These are phyloP conservation scores for Phortica variegata DNA, from an alignment of 1,140 invertebrate genomes.

Conservation along the genomic window DNA sequence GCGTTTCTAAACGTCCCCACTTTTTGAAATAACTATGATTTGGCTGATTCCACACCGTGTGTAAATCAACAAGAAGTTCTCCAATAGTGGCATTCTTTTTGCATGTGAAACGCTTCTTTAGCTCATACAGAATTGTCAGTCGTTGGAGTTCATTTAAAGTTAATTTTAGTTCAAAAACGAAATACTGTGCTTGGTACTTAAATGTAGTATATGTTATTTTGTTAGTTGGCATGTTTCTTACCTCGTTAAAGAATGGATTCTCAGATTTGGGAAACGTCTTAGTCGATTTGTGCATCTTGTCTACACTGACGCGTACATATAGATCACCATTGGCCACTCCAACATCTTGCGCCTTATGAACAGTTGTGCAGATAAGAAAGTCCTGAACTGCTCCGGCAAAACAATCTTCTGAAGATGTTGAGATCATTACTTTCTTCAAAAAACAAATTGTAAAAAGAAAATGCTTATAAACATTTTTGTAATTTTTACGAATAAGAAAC, in stretches of 20 bases:
- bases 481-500: too few relatives aligned
- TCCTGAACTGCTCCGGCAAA: slow-evolving; percentile 40
- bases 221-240: slow-evolving; percentile 21
- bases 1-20: slow-evolving; percentile 70
- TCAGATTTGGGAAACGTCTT: slow-evolving; percentile 60
- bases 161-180: slow-evolving; percentile 70
- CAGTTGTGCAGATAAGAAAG: slow-evolving; percentile 47
- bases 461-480: too few relatives aligned
- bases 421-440: too few relatives aligned
- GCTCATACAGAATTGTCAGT: slow-evolving; percentile 55
- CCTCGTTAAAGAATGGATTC: slow-evolving; percentile 65
- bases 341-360: slow-evolving; percentile 46
- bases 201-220: not conserved
- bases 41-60: slow-evolving; percentile 68
- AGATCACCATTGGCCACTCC: slow-evolving; percentile 59
- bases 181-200: slow-evolving; percentile 61
- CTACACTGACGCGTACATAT: slow-evolving; percentile 61
- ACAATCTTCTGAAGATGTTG: slow-evolving; percentile 28
- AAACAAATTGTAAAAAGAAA: too few relatives aligned
- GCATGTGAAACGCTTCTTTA: slow-evolving; percentile 57
- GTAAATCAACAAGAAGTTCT: slow-evolving; percentile 69
- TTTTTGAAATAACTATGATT: slow-evolving; percentile 79
- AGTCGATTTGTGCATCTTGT: slow-evolving; percentile 61
- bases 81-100: slow-evolving; percentile 62
- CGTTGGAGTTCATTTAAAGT: slow-evolving; percentile 57